Evolutionary conservation across 1,140 invertebrate genomes (phyloP), one percentile per base, ranked within the genome.

Genomic region (Apis mellifera): DNA sequence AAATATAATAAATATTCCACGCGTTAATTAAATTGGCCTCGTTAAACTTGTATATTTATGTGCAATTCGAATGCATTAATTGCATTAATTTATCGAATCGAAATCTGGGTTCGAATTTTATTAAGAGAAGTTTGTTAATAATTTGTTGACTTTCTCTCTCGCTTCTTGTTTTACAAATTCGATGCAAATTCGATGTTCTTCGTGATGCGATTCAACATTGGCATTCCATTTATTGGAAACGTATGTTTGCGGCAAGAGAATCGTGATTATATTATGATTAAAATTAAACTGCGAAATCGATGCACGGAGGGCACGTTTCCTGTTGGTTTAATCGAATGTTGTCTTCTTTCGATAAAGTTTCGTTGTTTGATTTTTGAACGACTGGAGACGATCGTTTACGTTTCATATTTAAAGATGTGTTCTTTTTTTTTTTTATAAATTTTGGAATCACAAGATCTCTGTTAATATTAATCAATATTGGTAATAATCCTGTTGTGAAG

Each of bases 51-150:
- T 42, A 42, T 42, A 32, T 2, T 0, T 32, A 32, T 32, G 3
- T 32, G 3, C 7, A 42, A 32, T 32, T 32, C 32, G 32, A 42
- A 42, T 42, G 3, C 3, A 42, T 42, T 2, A 2, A 42, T 4
- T 42, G 32, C 4, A 42, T 42, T 42, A 42, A 42, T 42, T 42
- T 42, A 26, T 42, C 32, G 32, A 42, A 42, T 42, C 32, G 32
- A 42, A 42, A 42, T 42, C 32, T 7, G 32, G 7, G 42, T 66
- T 74, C 50, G 52, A 59, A 57, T 81, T 81, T 81, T 75, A 81
- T 66, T 52, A n/a, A n/a, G 71, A 15, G 3, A 62, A 17, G n/a
- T 17, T n/a, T 66, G 78, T 65, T 50, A 21, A 26, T 32, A 60
- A 2, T n/a, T 78, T 19, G 75, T 9, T 54, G 11, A 9, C 23